These are phyloP conservation scores for Ditylenchus dipsaci DNA, from an alignment of 1,140 invertebrate genomes.

Conservation along the genomic window DNA sequence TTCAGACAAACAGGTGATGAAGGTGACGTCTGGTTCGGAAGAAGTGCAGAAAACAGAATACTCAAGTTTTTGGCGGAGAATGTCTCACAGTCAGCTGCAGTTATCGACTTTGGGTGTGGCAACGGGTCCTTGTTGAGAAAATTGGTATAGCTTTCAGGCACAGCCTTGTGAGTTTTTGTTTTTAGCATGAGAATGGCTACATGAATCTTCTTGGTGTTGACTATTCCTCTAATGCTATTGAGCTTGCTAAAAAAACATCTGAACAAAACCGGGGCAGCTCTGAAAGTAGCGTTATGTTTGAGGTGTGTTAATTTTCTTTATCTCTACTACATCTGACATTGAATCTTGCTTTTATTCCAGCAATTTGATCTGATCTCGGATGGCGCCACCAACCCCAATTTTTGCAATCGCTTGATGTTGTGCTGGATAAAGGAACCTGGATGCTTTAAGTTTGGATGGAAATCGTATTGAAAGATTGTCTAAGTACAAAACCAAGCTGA, in stretches of 20 bases:
- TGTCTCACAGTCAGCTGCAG: conserved; percentile 31
- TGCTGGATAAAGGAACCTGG: conserved; percentile 77
- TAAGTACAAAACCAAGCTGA: background rate
- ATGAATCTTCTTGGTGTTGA: conserved; percentile 74
- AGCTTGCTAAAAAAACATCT: conserved; percentile 64
- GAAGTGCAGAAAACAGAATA: conserved; percentile 71
- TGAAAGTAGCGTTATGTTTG: conserved; percentile 28
- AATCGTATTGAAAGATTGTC: conserved; percentile 56
- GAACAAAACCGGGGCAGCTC: too few species aligned
- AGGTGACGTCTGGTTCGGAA: conserved; percentile 81
- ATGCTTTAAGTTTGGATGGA: conserved; percentile 74
- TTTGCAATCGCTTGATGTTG: conserved; percentile 57
- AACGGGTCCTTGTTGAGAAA: conserved; percentile 80
- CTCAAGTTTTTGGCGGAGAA: conserved; percentile 64
- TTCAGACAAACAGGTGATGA: conserved; percentile 77
- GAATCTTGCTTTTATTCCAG: conserved; percentile 39
- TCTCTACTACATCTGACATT: too few species aligned
- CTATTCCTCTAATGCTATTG: conserved; percentile 74
- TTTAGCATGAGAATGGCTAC: conserved; percentile 68
- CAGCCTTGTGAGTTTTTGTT: too few species aligned
- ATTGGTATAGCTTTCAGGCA: conserved; percentile 63
- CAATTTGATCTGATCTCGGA: conserved; percentile 64
- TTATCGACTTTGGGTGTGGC: conserved; percentile 74
- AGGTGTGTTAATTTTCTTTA: too few species aligned
- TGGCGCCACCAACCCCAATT: conserved; percentile 17